Evolutionary conservation across 2,888 invertebrate species (phyloP), one percentile per base, ranked within the genome.

Genomic region (Cremastinae sp.): DNA sequence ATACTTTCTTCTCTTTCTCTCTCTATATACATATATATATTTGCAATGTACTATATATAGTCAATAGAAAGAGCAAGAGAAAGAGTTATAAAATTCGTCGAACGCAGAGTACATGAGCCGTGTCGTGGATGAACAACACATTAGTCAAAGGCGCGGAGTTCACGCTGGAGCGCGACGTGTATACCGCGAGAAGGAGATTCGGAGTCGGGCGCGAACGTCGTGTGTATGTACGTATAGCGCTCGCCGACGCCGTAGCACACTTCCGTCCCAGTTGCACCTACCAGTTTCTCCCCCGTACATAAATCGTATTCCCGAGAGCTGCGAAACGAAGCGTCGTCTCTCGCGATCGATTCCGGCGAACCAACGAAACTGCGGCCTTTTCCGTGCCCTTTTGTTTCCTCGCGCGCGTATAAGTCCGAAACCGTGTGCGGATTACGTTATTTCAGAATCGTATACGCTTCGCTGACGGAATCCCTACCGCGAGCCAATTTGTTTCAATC

Each of bases 41-140:
- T n/a, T n/a, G n/a, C n/a, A n/a, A 38, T 53, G 49, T 20, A 47
- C 41, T 56, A 20, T 12, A 28, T 9, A 56, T 36, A 16, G 51
- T 47, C 45, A 49, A 12, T 72, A 71, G 47, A 49, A 53, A 64
- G 34, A 36, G 12, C 16, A 18, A 54, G 4, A 12, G 18, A 43
- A 14, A 43, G 75, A 75, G 82, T 83, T 85, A 84, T 84, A 84
- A 83, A 66, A 84, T 84, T 83, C 81, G 80, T 78, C 78, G 82
- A 82, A 82, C 81, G 81, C 81, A 79, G 81, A 83, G 84, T 88
- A 85, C 84, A 87, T 85, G 86, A 86, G 84, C 82, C 84, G 83
- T 85, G 84, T 84, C 83, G 82, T 76, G 76, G 84, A 84, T 84
- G 87, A 88, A 88, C 88, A 88, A 88, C 88, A 88, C 87, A 88